These are phyloP conservation scores for Andricus curvator DNA, from an alignment of 2,888 invertebrate genomes.

Conservation along the genomic window DNA sequence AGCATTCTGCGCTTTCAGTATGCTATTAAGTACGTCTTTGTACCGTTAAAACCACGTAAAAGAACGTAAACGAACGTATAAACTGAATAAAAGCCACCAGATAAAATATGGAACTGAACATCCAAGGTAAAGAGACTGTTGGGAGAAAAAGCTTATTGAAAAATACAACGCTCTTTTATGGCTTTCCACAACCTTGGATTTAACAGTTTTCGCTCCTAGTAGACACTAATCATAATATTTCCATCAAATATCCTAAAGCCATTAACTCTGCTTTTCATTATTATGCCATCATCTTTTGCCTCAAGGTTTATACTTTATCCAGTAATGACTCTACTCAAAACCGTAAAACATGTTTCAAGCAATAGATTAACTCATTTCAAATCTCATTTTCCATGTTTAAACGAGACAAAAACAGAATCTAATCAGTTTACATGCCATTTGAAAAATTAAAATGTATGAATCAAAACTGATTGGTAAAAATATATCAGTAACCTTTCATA, in stretches of 20 bases:
- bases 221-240: constrained; percentile 34
- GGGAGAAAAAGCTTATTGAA: constrained; percentile 16
- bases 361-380: not conserved
- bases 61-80: constrained; percentile 23
- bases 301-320: constrained; percentile 16
- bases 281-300: not conserved
- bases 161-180: constrained; percentile 31
- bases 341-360: not conserved
- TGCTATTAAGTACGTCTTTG: constrained; percentile 24
- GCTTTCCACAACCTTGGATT: constrained; percentile 28
- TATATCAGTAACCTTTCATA: too few species aligned
- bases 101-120: constrained; percentile 32
- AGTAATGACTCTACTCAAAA: not conserved
- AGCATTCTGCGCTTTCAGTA: not conserved
- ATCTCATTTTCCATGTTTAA: not conserved
- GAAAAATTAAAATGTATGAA: not conserved
- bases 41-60: constrained; percentile 13
- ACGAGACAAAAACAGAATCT: too few species aligned
- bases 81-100: constrained; percentile 5
- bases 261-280: constrained; percentile 23
- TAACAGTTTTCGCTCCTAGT: constrained; percentile 23
- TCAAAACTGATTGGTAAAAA: too few species aligned
- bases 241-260: constrained; percentile 30
- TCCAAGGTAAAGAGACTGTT: constrained; percentile 13
- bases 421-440: not conserved